These are phyloP conservation scores for Muscicapa adusta DNA, from an alignment of 2,113 vertebrate species.

Conservation along the genomic window DNA sequence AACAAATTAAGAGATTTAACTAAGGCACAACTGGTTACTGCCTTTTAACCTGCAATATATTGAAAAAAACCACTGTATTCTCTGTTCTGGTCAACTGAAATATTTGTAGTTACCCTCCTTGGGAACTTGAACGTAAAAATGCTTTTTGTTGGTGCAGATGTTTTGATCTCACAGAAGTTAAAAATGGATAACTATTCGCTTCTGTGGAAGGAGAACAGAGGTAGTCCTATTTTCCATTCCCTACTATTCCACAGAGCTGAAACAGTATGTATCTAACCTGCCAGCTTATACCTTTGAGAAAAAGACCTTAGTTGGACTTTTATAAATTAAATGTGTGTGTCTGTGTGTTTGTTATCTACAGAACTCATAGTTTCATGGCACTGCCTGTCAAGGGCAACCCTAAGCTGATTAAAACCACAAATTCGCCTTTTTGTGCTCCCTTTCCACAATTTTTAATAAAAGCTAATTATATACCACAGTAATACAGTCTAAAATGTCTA, in stretches of 20 bases:
- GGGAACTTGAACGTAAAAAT: neutral
- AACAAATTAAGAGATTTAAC: neutral
- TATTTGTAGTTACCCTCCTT: neutral
- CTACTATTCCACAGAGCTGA: neutral
- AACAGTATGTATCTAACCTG: neutral
- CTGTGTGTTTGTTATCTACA: neutral
- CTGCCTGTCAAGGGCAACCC: neutral
- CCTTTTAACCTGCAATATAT: neutral
- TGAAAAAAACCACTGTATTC: neutral
- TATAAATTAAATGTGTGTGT: neutral
- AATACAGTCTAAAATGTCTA: neutral
- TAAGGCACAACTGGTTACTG: neutral
- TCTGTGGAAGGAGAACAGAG: neutral
- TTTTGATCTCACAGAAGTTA: neutral
- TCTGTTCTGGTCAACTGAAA: neutral
- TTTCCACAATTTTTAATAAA: neutral
- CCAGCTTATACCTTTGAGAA: neutral
- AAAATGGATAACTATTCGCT: neutral
- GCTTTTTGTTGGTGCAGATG: neutral
- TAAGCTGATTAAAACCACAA: neutral
- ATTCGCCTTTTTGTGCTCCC: rapidly evolving
- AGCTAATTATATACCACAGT: neutral
- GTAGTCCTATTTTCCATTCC: neutral
- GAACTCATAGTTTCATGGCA: neutral
- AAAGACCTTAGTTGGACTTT: neutral